Evolutionary conservation across 2,888 invertebrate genomes (phyloP), one percentile per base, ranked within the genome.

Genomic region (Poecilobothrus nobilitatus): DNA sequence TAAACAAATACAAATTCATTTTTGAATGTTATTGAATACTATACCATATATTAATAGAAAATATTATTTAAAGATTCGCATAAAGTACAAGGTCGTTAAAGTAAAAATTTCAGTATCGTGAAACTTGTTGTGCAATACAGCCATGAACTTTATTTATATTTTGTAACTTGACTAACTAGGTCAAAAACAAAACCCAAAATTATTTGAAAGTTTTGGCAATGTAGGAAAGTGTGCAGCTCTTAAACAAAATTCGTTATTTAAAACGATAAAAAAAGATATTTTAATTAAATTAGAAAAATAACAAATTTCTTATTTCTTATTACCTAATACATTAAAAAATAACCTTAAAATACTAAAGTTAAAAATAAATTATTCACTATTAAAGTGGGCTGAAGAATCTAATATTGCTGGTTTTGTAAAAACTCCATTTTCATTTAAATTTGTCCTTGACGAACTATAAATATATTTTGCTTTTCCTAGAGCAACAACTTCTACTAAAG

Each of bases 91-190:
- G 64, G 64, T 64, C 27, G 18, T n/a, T n/a, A 21, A 21, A 27
- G 68, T 69, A 3, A 67, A 68, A 53, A 22, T 62, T 53, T 37
- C 2, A n/a, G 53, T 53, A 18, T 53, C 27, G 27, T 37, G 37
- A 37, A 53, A n/a, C 53, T 9, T 53, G 15, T 53, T 53, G 53
- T 12, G 53, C 18, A 53, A 53, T 18, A 53, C 15, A 53, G 18
- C 53, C 53, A 53, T 53, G 53, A 53, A 53, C 53, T 53, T 53
- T 53, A 18, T 41, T 41, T 41, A 41, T 12, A 41, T 53, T 53
- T 53, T 53, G 53, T 53, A 53, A 53, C 27, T 27, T 53, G 44
- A 12, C 53, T 53, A 53, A 53, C 53, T 53, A 53, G 53, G 53
- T 53, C 53, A 53, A 53, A 53, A 18, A 18, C 2, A 12, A 53